phyloP scores from a whole-genome alignment of 2,888 invertebrate genomes.

The Geophilus truncorum region DNA sequence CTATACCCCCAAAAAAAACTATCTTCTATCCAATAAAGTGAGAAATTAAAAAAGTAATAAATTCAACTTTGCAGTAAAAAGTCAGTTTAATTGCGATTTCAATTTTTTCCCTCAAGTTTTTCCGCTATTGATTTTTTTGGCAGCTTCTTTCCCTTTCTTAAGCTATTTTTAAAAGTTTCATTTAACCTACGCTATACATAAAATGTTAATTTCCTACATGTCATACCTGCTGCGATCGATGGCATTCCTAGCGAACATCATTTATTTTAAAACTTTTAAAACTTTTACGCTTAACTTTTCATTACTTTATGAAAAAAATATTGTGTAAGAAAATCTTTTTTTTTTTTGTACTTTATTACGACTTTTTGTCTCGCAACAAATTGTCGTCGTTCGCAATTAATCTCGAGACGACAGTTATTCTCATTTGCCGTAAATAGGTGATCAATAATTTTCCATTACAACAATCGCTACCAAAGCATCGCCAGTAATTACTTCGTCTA shows the following conservation, averaged over 20 bases:
- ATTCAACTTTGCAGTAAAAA: not conserved
- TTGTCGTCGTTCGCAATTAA: not conserved
- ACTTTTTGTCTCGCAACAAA: not conserved
- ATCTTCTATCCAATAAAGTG: no score
- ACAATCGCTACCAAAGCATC: not conserved
- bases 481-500: not conserved
- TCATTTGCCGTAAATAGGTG: not conserved
- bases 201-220: not conserved
- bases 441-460: not conserved
- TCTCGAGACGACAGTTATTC: not conserved
- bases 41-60: not conserved
- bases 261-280: not conserved
- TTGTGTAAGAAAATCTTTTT: no score
- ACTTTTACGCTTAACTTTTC: no score
- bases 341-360: not conserved
- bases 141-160: no score
- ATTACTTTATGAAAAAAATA: no score
- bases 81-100: not conserved
- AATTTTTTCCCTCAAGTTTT: no score
- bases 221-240: not conserved
- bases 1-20: no score
- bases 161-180: no score
- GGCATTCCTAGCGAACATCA: not conserved
- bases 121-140: no score
- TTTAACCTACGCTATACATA: no score